phyloP scores from a whole-genome alignment of 2,113 vertebrate genomes.

The Cettia cetti region DNA sequence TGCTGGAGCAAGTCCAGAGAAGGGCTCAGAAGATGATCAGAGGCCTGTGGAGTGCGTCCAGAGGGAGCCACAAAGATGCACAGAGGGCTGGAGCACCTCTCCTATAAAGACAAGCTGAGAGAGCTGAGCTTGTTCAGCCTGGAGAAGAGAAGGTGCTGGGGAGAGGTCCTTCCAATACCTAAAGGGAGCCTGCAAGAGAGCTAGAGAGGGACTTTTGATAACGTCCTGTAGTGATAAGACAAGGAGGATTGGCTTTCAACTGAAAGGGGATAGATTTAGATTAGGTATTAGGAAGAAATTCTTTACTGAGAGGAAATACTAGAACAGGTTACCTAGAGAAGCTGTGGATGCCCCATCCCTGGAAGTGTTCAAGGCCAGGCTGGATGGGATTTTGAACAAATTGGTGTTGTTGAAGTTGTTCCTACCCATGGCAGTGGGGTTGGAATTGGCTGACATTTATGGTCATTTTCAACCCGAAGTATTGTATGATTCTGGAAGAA shows the following conservation, averaged over 20 bases:
- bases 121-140: background rate
- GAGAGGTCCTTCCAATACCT: background rate
- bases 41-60: background rate
- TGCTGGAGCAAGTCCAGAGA: background rate
- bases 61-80: background rate
- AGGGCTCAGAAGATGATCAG: background rate
- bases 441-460: background rate
- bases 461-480: background rate
- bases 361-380: background rate
- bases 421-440: accelerated
- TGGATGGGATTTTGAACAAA: background rate
- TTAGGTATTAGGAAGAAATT: background rate
- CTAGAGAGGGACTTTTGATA: background rate
- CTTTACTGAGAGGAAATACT: background rate
- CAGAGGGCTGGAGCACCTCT: background rate
- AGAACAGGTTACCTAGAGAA: background rate
- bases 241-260: background rate
- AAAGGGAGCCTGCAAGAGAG: background rate
- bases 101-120: background rate
- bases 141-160: background rate
- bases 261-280: background rate
- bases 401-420: background rate
- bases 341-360: background rate
- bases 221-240: background rate
- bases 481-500: background rate